phyloP scores from a whole-genome alignment of 1,140 invertebrate species.

The Orius laevigatus region DNA sequence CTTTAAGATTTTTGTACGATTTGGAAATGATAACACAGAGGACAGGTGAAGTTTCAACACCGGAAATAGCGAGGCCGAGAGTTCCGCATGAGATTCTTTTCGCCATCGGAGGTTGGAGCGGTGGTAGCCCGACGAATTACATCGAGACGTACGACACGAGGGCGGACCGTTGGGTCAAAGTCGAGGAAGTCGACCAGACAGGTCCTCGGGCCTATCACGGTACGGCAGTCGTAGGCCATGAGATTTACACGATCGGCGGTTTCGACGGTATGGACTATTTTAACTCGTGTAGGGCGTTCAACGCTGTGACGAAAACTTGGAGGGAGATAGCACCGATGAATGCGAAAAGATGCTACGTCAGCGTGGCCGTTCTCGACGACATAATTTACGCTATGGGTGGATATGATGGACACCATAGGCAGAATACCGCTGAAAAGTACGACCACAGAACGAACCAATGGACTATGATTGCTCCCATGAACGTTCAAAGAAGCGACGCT shows the following conservation, averaged over 20 bases:
- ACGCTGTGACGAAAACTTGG: conserved; percentile 44
- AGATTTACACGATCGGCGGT: conserved; percentile 53
- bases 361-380: conserved; percentile 44
- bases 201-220: conserved; percentile 55
- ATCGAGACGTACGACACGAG: conserved; percentile 64
- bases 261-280: conserved; percentile 48
- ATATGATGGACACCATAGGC: conserved; percentile 52
- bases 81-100: conserved; percentile 53
- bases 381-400: conserved; percentile 60
- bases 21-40: conserved; percentile 47
- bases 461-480: conserved; percentile 44
- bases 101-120: conserved; percentile 60
- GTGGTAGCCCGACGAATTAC: conserved; percentile 47
- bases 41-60: conserved; percentile 40
- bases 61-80: conserved; percentile 43
- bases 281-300: conserved; percentile 44
- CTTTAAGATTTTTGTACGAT: conserved; percentile 54
- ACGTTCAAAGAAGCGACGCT: conserved; percentile 49
- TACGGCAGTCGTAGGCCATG: conserved; percentile 39
- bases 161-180: conserved; percentile 55
- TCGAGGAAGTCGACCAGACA: conserved; percentile 38
- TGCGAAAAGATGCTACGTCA: conserved; percentile 43
- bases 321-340: conserved; percentile 42
- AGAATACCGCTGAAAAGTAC: conserved; percentile 59
- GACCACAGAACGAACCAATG: conserved; percentile 47